Percentiles rank a stretch among this genome's conserved stretches.
Conservation (phyloP, 2,888 invertebrate genomes). For the Sipha maydis region DNA sequence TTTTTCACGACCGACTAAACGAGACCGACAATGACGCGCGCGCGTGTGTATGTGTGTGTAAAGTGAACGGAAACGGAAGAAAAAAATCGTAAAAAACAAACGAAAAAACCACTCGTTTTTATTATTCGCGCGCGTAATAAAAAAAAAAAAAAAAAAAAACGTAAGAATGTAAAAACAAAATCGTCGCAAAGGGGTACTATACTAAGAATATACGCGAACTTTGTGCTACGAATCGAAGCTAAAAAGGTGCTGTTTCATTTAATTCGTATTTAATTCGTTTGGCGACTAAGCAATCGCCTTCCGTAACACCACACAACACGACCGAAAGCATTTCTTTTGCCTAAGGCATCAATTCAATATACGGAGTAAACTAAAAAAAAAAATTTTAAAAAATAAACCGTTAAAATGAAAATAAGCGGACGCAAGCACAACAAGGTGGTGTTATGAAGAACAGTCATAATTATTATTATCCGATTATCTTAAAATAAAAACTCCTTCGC, state of each 20-base stretch:
- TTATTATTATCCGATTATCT: neutral
- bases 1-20: conserved; percentile 54
- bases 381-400: no score
- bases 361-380: no score
- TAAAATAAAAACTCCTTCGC: neutral
- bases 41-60: neutral
- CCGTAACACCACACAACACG: neutral
- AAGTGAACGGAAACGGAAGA: conserved; percentile 15
- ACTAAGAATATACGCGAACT: neutral
- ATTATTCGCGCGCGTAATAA: conserved; percentile 17
- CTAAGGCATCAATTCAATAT: neutral
- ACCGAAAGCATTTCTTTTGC: conserved; percentile 23
- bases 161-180: neutral
- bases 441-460: neutral
- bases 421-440: no score
- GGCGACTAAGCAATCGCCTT: neutral
- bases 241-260: neutral
- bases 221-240: neutral
- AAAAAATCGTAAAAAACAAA: conserved; percentile 29
- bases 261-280: neutral
- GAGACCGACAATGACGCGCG: neutral
- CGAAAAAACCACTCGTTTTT: conserved; percentile 30
- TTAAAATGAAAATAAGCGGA: no score
- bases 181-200: neutral
- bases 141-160: neutral